Evolutionary conservation across 2,113 vertebrate genomes (phyloP).

Genomic region (Equus quagga): DNA sequence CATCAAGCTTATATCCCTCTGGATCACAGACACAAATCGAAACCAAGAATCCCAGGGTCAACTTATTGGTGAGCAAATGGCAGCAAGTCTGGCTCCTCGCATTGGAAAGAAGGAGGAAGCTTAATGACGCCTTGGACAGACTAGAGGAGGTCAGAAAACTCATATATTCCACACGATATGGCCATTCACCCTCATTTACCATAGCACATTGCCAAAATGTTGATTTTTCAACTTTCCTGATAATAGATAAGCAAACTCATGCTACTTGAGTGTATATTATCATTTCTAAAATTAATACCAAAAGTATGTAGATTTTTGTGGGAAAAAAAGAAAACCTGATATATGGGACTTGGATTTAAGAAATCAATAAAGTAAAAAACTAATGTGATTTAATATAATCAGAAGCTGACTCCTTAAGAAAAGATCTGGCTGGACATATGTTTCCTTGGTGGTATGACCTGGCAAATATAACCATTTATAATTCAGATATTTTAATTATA

Average conservation of each 20-base stretch:
- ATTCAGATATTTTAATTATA: background rate
- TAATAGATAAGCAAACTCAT: slow-evolving; percentile 1
- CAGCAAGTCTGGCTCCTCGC: slow-evolving; percentile 99
- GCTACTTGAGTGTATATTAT: background rate
- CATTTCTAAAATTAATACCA: slow-evolving; percentile 46
- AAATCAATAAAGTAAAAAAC: background rate
- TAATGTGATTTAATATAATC: background rate
- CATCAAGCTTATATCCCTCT: slow-evolving; percentile 93
- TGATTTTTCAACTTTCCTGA: background rate
- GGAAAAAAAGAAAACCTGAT: background rate
- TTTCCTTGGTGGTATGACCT: background rate
- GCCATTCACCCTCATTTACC: background rate
- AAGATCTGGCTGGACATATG: background rate
- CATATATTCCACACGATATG: rapidly evolving
- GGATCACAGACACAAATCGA: slow-evolving; percentile 94
- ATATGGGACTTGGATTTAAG: background rate
- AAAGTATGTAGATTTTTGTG: background rate
- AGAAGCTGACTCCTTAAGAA: background rate
- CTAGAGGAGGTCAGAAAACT: slow-evolving; percentile 94
- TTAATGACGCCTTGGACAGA: slow-evolving; percentile 97
- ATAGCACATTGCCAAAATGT: background rate
- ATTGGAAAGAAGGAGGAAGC: slow-evolving; percentile 95
- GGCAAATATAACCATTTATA: background rate
- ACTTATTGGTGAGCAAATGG: slow-evolving; percentile 98
- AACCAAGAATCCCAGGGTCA: slow-evolving; percentile 97